Percentiles rank a stretch among this genome's conserved stretches.
Evolutionary conservation across 53 echinoderm and acorn worm genomes (phyloP).

Genomic region (Paracentrotus lividus): DNA sequence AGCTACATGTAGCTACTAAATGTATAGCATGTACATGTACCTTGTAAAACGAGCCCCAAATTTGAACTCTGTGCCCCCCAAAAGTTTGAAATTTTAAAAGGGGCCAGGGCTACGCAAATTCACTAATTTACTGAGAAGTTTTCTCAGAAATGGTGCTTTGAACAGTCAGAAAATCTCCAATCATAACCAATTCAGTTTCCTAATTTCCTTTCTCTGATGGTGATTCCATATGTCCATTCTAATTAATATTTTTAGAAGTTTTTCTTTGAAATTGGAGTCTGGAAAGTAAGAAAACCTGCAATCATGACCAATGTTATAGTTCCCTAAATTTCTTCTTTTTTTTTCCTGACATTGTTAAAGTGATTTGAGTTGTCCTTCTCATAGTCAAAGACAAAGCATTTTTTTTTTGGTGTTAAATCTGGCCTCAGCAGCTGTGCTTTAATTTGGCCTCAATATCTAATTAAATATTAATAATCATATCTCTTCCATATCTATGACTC

Average conservation of each 20-base stretch:
- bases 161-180: too few species aligned
- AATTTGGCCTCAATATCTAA: slow-evolving; percentile 14
- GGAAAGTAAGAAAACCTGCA: background rate
- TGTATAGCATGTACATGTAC: background rate
- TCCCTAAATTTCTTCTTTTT: background rate
- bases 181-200: too few species aligned
- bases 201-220: too few species aligned
- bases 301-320: background rate
- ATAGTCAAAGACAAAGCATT: background rate
- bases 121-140: too few species aligned
- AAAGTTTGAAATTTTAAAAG: too few species aligned
- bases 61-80: too few species aligned
- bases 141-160: too few species aligned
- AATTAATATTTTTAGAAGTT: too few species aligned
- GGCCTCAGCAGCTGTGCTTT: slow-evolving; percentile 37
- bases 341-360: background rate
- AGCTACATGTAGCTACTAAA: background rate
- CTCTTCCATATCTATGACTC: slow-evolving; percentile 31
- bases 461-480: slow-evolving; percentile 62
- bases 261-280: too few species aligned
- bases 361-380: slow-evolving; percentile 8
- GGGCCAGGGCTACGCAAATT: too few species aligned
- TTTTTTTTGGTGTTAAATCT: background rate
- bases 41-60: background rate
- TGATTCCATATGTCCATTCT: too few species aligned